phyloP scores from a whole-genome alignment of 2,113 vertebrate genomes.

The Thomomys bottae region DNA sequence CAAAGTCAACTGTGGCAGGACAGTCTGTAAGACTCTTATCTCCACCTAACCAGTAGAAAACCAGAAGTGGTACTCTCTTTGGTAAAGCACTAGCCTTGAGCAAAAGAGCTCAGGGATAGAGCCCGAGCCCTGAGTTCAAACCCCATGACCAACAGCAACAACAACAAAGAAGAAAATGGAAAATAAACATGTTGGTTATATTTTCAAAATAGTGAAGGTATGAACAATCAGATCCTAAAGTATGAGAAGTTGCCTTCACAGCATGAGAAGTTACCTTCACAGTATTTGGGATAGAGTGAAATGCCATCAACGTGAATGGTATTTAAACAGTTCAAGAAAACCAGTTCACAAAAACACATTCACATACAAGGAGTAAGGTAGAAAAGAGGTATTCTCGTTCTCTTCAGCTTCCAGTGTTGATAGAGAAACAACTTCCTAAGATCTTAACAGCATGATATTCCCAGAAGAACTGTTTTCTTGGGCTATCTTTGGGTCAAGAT shows the following conservation, averaged over 20 bases:
- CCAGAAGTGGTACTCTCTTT: too few species aligned
- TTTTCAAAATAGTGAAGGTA: constrained; percentile 26
- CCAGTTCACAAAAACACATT: neutral
- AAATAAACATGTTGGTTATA: constrained; percentile 50
- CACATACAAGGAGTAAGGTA: constrained; percentile 10
- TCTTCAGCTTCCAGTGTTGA: constrained; percentile 56
- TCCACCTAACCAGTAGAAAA: too few species aligned
- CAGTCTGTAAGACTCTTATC: too few species aligned
- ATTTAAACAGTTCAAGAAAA: constrained; percentile 38
- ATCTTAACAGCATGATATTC: constrained; percentile 29
- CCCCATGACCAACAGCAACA: too few species aligned
- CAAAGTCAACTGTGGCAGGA: too few species aligned
- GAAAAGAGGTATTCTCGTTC: constrained; percentile 43
- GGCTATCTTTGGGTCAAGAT: constrained; percentile 12
- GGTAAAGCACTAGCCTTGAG: too few species aligned
- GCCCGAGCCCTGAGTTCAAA: too few species aligned
- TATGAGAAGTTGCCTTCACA: neutral
- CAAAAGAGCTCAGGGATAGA: too few species aligned
- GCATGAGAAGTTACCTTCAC: neutral
- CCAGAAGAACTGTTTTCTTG: neutral
- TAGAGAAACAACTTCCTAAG: constrained; percentile 32
- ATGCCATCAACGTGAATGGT: neutral
- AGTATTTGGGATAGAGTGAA: neutral
- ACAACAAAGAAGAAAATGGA: constrained; percentile 41
- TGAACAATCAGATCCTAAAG: constrained; percentile 47